Percentiles rank a stretch among this genome's conserved stretches.
Evolutionary conservation across 2,888 invertebrate species (phyloP).

Genomic region (Pyralis farinalis): DNA sequence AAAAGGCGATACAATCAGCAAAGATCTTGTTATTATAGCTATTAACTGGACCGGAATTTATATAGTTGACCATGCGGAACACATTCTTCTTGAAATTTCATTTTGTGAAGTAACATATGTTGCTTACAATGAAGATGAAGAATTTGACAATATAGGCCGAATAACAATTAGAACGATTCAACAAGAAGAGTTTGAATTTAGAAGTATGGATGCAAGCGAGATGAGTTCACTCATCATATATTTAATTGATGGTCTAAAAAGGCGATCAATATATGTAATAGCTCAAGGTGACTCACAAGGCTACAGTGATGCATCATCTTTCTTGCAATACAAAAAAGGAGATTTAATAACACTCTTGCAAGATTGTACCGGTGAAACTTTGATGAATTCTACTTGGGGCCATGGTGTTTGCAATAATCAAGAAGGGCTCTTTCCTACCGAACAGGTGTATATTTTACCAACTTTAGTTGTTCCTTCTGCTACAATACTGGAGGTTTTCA

Average conservation of each 20-base stretch:
- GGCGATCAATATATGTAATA: conserved; percentile 91
- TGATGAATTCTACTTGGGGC: conserved; percentile 87
- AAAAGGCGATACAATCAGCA: conserved; percentile 84
- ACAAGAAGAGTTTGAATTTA: conserved; percentile 94
- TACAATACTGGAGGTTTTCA: conserved; percentile 84
- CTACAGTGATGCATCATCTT: conserved; percentile 77
- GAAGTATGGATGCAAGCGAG: conserved; percentile 93
- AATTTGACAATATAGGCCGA: conserved; percentile 79
- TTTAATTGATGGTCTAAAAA: conserved; percentile 92
- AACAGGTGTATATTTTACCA: conserved; percentile 92
- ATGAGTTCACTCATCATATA: conserved; percentile 90
- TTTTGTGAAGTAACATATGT: conserved; percentile 93
- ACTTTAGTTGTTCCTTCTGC: conserved; percentile 87
- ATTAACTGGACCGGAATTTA: conserved; percentile 97
- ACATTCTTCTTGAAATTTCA: conserved; percentile 91
- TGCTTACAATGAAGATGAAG: conserved; percentile 76
- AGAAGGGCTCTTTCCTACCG: conserved; percentile 92
- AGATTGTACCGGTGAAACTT: conserved; percentile 86
- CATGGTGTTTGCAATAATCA: conserved; percentile 86
- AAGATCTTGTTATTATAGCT: conserved; percentile 92
- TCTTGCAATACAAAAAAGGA: conserved; percentile 84
- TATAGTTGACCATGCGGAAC: conserved; percentile 95
- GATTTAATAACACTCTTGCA: conserved; percentile 91
- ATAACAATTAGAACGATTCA: conserved; percentile 91
- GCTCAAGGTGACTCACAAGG: conserved; percentile 83